Evolutionary conservation across 2,113 vertebrate genomes (phyloP).

Genomic region (Engystomops pustulosus): DNA sequence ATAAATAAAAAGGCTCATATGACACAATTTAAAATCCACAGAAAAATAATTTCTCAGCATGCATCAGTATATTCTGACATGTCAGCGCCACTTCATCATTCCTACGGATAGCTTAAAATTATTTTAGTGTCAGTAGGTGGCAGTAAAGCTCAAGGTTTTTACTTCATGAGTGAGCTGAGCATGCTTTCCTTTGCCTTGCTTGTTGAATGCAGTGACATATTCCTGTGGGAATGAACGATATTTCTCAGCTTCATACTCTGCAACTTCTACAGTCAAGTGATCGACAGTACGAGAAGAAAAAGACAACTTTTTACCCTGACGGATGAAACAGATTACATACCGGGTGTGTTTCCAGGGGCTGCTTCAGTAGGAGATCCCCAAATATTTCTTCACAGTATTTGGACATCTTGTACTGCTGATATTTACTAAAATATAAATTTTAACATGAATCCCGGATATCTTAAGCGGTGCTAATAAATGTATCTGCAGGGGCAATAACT

Average conservation of each 20-base stretch:
- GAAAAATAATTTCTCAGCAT: conserved; percentile 10
- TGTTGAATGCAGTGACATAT: conserved; percentile 49
- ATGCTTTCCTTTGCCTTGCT: conserved; percentile 36
- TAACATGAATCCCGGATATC: neutral
- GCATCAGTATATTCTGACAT: conserved; percentile 31
- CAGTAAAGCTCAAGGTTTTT: conserved; percentile 51
- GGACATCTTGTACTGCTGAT: conserved; percentile 99
- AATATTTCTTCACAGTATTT: conserved; percentile 98
- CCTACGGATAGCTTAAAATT: neutral
- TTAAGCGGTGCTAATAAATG: too few relatives aligned
- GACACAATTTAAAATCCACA: conserved; percentile 9
- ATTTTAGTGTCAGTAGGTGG: conserved; percentile 44
- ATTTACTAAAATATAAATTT: conserved; percentile 82
- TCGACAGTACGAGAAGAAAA: conserved; percentile 27
- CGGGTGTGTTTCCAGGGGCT: conserved; percentile 86
- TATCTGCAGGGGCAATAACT: too few relatives aligned
- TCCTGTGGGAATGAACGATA: conserved; percentile 56
- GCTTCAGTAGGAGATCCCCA: conserved; percentile 93
- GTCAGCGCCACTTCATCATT: conserved; percentile 21
- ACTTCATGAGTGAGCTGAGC: conserved; percentile 26
- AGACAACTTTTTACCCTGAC: neutral
- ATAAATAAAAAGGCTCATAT: neutral
- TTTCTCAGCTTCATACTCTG: conserved; percentile 42
- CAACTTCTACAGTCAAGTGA: conserved; percentile 28
- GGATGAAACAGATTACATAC: conserved; percentile 71